Percentiles rank a stretch among this genome's conserved stretches.
Evolutionary conservation across 2,888 invertebrate genomes (phyloP).

Genomic region (Eupithecia inturbata): DNA sequence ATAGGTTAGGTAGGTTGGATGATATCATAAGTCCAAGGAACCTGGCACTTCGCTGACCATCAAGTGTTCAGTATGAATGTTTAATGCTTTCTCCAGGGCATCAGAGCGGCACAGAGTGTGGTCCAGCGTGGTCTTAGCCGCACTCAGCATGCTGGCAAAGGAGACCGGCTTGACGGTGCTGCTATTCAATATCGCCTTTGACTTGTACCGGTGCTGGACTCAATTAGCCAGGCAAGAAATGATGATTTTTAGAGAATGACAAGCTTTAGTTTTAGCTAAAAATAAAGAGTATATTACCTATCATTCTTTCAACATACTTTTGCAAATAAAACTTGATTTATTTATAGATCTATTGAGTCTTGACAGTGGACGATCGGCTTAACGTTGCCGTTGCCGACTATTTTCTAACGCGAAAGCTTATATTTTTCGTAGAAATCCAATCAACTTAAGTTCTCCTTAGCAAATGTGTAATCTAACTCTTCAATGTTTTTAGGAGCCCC

Average conservation of each 20-base stretch:
- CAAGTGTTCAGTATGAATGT: neutral
- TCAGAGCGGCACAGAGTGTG: constrained; percentile 71
- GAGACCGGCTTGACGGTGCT: constrained; percentile 91
- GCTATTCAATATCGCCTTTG: constrained; percentile 90
- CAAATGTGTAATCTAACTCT: neutral
- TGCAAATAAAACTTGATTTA: too few species aligned
- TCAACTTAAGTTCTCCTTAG: neutral
- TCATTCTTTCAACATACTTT: too few species aligned
- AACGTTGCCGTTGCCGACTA: too few species aligned
- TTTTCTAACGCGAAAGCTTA: neutral
- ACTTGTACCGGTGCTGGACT: constrained; percentile 90
- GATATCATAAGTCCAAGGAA: neutral
- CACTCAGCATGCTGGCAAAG: constrained; percentile 93
- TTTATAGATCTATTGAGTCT: too few species aligned
- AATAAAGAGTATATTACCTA: too few species aligned
- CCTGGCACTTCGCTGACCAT: neutral
- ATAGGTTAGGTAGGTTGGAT: too few species aligned
- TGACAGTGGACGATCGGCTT: too few species aligned
- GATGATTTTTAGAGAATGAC: neutral
- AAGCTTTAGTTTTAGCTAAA: too few species aligned
- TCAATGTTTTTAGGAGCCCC: constrained; percentile 57
- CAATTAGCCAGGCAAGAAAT: constrained; percentile 85
- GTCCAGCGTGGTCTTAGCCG: constrained; percentile 88
- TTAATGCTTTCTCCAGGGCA: neutral
- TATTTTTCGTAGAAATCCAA: neutral